phyloP scores from a whole-genome alignment of 2,113 vertebrate genomes.

The Ageneiosus marmoratus region DNA sequence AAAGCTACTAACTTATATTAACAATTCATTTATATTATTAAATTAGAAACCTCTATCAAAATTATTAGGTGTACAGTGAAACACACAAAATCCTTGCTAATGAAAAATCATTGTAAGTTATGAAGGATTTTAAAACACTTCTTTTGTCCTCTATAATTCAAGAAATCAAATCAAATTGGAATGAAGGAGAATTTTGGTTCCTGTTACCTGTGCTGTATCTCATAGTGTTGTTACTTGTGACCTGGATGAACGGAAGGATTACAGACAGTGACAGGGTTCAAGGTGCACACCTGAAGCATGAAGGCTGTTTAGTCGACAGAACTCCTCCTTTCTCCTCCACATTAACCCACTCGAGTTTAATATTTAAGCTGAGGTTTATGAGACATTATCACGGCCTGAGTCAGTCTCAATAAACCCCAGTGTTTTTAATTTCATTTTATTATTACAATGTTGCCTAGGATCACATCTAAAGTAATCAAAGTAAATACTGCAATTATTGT shows the following conservation, averaged over 20 bases:
- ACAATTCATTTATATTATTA: too few species aligned
- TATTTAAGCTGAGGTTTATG: constrained; percentile 59
- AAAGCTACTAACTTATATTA: neutral
- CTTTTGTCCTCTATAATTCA: neutral
- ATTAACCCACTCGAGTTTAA: constrained; percentile 57
- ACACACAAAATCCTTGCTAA: neutral
- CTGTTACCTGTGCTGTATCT: constrained; percentile 59
- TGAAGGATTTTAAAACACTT: neutral
- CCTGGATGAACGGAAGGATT: neutral
- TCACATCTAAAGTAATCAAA: neutral
- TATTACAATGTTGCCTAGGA: constrained; percentile 11
- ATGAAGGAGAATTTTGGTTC: neutral
- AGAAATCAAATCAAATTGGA: neutral
- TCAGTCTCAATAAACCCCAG: neutral
- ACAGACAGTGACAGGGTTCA: constrained; percentile 39
- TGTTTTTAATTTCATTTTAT: neutral
- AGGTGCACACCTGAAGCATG: constrained; percentile 60
- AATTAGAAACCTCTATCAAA: neutral
- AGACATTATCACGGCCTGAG: constrained; percentile 22
- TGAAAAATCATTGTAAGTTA: neutral
- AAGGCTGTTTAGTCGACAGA: constrained; percentile 40
- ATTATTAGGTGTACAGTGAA: neutral
- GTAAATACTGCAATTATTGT: neutral
- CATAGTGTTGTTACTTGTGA: constrained; percentile 50
- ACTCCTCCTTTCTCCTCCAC: constrained; percentile 43